Base-by-base conservation (phyloP, 2,113 vertebrate genomes). In the Silurus meridionalis region DNA sequence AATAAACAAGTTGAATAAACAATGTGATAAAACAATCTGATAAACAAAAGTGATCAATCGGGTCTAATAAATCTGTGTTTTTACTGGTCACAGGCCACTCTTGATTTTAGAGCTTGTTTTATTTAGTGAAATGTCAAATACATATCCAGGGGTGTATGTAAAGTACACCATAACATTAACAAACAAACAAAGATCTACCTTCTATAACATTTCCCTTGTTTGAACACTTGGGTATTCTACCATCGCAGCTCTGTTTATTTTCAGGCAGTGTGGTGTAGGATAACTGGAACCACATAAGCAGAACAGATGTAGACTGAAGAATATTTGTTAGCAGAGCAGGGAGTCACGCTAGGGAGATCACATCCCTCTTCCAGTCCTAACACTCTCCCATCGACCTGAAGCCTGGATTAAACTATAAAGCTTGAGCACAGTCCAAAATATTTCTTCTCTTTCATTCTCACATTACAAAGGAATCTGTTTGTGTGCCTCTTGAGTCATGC, bases 321-420 rank as follows among this genome's bases (percentile, higher is more conserved):
- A 82, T 87, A 88, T 86, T 82, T 90, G 89, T 88, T 90, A 89
- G 90, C 69, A 17, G 88, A 82, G 82, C 90, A 87, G 57, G 61
- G 67, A 91, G 89, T 93, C 91, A 92, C 90, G 91, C 90, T 46
- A 93, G 0, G 67, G 86, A 80, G 81, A 87, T 74, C 80, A 63
- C 46, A 61, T 72, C 69, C 80, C 60, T 53, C 69, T 15, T 83
- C 57, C n/a, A 52, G 53, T 79, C 61, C 19, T 57, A 79, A 52
- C 74, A 55, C 55, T 87, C 55, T 87, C 71, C 46, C 78, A 57
- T 57, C 80, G 69, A 77, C 46, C 85, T 74, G 60, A 55, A 84
- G 66, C 48, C 63, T 84, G 72, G 3, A 63, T 53, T 71, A 25
- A 67, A 81, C 69, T 57, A 17, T 52, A 77, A 71, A 69, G 37